These are phyloP conservation scores for Chymomyza procnemis DNA, from an alignment of 2,888 invertebrate genomes.

Conservation along the genomic window DNA sequence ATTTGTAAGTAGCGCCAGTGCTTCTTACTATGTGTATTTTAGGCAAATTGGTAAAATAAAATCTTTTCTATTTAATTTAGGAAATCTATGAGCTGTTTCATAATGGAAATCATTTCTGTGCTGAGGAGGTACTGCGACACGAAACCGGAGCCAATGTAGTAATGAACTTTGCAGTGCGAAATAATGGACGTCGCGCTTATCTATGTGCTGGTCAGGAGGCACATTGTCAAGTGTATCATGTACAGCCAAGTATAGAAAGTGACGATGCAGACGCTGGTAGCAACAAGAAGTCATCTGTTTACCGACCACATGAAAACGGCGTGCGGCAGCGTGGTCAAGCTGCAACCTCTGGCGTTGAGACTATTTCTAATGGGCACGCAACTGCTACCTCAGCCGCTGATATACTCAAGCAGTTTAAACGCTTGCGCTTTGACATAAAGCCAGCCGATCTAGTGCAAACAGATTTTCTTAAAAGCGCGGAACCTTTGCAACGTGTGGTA, in stretches of 20 bases:
- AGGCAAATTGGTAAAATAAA: not conserved
- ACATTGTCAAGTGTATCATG: slow-evolving; percentile 91
- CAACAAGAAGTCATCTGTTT: slow-evolving; percentile 42
- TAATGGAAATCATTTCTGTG: slow-evolving; percentile 89
- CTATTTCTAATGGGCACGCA: slow-evolving; percentile 71
- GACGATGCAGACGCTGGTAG: slow-evolving; percentile 56
- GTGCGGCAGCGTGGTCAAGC: slow-evolving; percentile 58
- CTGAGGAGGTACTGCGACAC: slow-evolving; percentile 92
- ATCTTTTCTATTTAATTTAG: slow-evolving; percentile 80
- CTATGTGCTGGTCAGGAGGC: slow-evolving; percentile 95
- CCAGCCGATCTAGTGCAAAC: slow-evolving; percentile 90
- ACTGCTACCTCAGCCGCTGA: slow-evolving; percentile 45
- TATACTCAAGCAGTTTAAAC: slow-evolving; percentile 78
- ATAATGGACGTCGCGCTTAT: slow-evolving; percentile 86
- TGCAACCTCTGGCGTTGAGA: slow-evolving; percentile 69
- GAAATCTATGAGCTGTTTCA: slow-evolving; percentile 95
- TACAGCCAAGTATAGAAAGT: slow-evolving; percentile 82
- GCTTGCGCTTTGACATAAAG: slow-evolving; percentile 86
- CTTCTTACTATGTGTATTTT: not conserved
- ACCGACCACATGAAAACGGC: slow-evolving; percentile 74
- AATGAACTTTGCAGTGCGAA: slow-evolving; percentile 92
- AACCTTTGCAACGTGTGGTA: slow-evolving; percentile 92
- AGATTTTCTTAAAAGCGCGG: slow-evolving; percentile 85
- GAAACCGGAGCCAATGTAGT: slow-evolving; percentile 94
- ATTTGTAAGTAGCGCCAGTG: slow-evolving; percentile 87